Evolutionary conservation across 2,888 invertebrate genomes (phyloP).

Genomic region (Drosophila paranaensis): DNA sequence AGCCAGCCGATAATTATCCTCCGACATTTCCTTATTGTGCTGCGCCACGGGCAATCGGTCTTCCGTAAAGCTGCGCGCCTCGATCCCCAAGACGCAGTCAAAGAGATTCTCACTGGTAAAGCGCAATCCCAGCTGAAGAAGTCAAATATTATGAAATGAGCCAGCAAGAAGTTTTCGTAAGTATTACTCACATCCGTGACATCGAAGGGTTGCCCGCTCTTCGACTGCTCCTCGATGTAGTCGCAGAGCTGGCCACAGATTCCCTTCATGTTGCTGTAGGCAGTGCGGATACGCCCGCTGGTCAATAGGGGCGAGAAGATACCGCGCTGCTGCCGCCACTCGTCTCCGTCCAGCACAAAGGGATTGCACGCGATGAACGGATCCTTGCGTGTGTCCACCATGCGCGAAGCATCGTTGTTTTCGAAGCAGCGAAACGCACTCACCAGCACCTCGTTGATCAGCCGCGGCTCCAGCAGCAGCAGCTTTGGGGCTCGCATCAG

Average conservation of each 20-base stretch:
- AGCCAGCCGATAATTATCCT: constrained; percentile 71
- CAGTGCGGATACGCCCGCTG: constrained; percentile 85
- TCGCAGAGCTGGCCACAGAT: constrained; percentile 84
- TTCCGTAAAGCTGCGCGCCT: constrained; percentile 83
- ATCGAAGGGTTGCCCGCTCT: constrained; percentile 80
- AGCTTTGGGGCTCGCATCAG: constrained; percentile 82
- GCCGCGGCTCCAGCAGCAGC: constrained; percentile 83
- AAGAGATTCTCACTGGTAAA: constrained; percentile 85
- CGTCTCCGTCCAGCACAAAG: constrained; percentile 85
- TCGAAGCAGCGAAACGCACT: constrained; percentile 84
- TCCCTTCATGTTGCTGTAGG: constrained; percentile 85
- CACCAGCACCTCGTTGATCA: constrained; percentile 84
- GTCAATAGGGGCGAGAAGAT: constrained; percentile 86
- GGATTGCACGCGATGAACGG: constrained; percentile 85
- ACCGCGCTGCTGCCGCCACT: constrained; percentile 85
- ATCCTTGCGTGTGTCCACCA: constrained; percentile 84
- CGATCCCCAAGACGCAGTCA: constrained; percentile 85
- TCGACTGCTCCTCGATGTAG: constrained; percentile 79
- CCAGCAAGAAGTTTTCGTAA: background rate
- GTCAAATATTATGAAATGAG: background rate
- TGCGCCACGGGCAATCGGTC: constrained; percentile 76
- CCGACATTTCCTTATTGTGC: constrained; percentile 80
- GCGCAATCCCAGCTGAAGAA: constrained; percentile 76
- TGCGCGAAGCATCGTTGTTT: constrained; percentile 77
- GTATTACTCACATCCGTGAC: constrained; percentile 82